Evolutionary conservation across 2,888 invertebrate species (phyloP).

Genomic region (Platerodrilus igneus): DNA sequence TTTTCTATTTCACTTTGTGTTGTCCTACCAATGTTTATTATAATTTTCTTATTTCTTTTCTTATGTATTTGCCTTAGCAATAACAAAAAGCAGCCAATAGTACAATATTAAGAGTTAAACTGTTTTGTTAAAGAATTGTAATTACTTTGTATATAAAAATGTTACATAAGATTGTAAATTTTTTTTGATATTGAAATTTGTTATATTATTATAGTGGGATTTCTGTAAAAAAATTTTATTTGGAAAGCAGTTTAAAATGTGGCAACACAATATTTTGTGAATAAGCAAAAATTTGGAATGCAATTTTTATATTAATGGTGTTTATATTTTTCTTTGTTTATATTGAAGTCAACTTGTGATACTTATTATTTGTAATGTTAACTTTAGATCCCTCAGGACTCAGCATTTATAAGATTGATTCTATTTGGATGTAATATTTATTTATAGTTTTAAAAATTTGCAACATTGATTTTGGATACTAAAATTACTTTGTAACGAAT

Average conservation of each 20-base stretch:
- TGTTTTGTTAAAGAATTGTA: slow-evolving; percentile 33
- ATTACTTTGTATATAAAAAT: slow-evolving; percentile 43
- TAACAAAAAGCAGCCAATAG: background rate
- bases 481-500: slow-evolving; percentile 21
- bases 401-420: slow-evolving; percentile 33
- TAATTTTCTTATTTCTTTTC: slow-evolving; percentile 26
- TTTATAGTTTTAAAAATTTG: slow-evolving; percentile 15
- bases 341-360: slow-evolving; percentile 48
- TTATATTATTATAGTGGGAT: slow-evolving; percentile 17
- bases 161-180: slow-evolving; percentile 38
- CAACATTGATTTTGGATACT: slow-evolving; percentile 18
- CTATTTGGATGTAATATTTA: slow-evolving; percentile 23
- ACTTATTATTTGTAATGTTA: slow-evolving; percentile 47
- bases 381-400: slow-evolving; percentile 46
- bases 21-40: slow-evolving; percentile 24
- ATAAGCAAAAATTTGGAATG: slow-evolving; percentile 15
- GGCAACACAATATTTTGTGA: slow-evolving; percentile 12
- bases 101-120: slow-evolving; percentile 10
- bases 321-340: slow-evolving; percentile 42
- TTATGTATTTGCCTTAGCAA: slow-evolving; percentile 15
- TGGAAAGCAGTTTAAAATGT: slow-evolving; percentile 5
- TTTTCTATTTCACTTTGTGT: no score
- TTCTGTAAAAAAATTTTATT: slow-evolving; percentile 3
- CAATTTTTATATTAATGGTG: slow-evolving; percentile 34
- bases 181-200: slow-evolving; percentile 23